These are phyloP conservation scores for Elymnias hypermnestra DNA, from an alignment of 1,140 invertebrate species.

Conservation along the genomic window DNA sequence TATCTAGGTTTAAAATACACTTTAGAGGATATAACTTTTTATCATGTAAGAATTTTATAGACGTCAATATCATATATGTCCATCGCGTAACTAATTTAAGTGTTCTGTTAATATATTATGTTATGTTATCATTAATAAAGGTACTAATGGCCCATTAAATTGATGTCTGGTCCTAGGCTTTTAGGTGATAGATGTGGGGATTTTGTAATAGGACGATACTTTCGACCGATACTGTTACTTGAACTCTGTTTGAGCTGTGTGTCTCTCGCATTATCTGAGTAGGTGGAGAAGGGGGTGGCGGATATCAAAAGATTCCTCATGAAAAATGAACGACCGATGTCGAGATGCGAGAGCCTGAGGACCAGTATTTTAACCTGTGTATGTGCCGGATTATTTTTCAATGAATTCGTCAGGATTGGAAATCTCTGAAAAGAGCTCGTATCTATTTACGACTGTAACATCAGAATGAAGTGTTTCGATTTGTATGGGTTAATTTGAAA, in stretches of 20 bases:
- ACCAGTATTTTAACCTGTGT: constrained; percentile 46
- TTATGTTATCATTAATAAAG: too few species aligned
- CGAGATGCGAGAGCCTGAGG: constrained; percentile 45
- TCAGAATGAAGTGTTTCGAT: constrained; percentile 5
- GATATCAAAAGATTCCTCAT: constrained; percentile 67
- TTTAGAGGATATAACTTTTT: too few species aligned
- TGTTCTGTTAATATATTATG: too few species aligned
- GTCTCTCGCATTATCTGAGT: constrained; percentile 43
- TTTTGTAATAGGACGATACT: too few species aligned
- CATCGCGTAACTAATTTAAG: too few species aligned
- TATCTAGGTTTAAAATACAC: too few species aligned
- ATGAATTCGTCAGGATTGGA: constrained; percentile 37
- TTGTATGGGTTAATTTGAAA: constrained; percentile 7
- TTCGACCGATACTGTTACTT: too few species aligned
- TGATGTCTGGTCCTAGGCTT: too few species aligned
- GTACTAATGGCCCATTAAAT: too few species aligned
- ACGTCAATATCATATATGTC: too few species aligned
- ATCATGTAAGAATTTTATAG: too few species aligned
- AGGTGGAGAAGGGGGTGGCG: constrained; percentile 31
- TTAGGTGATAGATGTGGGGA: too few species aligned
- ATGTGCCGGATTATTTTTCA: constrained; percentile 46
- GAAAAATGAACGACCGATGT: constrained; percentile 63
- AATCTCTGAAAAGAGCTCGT: constrained; percentile 25
- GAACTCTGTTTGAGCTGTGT: constrained; percentile 22
- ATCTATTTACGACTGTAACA: constrained; percentile 4